These are phyloP conservation scores for Podiceps cristatus DNA, from an alignment of 2,113 vertebrate genomes.

Conservation along the genomic window DNA sequence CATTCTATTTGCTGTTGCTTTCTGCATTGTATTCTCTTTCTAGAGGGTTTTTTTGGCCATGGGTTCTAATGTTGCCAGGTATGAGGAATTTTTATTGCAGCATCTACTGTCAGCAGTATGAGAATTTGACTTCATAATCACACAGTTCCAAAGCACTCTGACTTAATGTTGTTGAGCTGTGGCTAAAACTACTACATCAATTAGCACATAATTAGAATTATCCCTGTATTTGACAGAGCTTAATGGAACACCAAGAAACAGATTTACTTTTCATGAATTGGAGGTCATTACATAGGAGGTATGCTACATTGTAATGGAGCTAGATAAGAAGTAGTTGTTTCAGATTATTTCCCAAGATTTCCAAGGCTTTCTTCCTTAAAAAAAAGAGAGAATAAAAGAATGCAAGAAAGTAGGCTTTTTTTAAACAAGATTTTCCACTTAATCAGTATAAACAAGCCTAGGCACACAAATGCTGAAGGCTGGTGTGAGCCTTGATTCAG, in stretches of 20 bases:
- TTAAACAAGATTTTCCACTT: neutral
- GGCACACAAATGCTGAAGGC: neutral
- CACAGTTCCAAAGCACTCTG: neutral
- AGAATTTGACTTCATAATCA: neutral
- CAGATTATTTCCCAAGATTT: neutral
- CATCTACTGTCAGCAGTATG: neutral
- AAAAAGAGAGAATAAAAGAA: neutral
- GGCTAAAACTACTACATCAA: neutral
- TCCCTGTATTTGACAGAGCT: neutral
- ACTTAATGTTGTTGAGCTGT: neutral
- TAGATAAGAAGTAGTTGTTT: neutral
- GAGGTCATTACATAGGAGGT: neutral
- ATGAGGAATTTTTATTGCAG: neutral
- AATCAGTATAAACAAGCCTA: neutral
- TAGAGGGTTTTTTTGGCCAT: neutral
- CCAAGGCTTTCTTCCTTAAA: neutral
- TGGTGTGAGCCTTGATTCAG: neutral
- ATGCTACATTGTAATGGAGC: neutral
- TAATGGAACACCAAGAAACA: constrained; percentile 9
- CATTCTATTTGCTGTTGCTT: neutral
- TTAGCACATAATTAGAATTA: neutral
- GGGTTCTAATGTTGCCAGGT: neutral
- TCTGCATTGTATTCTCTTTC: neutral
- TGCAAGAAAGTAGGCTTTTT: neutral
- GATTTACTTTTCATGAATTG: neutral